These are phyloP conservation scores for Neoascia interrupta DNA, from an alignment of 2,888 invertebrate species.

Conservation along the genomic window DNA sequence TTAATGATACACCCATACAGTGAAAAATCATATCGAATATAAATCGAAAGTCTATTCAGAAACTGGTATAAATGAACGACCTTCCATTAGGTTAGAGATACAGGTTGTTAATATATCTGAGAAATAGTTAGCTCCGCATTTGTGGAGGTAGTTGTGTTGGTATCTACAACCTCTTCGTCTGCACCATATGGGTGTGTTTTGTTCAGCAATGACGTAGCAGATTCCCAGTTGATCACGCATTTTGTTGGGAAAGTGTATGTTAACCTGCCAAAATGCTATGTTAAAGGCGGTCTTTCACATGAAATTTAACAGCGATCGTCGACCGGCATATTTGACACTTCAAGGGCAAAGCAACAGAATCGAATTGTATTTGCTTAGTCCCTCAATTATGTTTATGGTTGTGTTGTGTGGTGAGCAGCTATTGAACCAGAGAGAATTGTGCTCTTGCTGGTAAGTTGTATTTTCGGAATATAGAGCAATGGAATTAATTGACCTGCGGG, in stretches of 20 bases:
- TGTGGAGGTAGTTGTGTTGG: no score
- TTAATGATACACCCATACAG: no score
- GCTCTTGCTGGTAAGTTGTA: not conserved
- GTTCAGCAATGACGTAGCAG: slow-evolving; percentile 31
- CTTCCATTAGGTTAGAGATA: no score
- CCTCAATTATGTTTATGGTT: not conserved
- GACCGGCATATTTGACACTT: slow-evolving; percentile 33
- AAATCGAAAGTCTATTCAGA: no score
- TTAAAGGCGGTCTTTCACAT: not conserved
- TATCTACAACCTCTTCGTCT: no score
- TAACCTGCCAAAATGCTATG: not conserved
- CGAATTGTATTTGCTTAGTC: not conserved
- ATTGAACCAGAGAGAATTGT: not conserved
- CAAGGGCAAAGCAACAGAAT: slow-evolving; percentile 47
- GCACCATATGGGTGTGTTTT: slow-evolving; percentile 38
- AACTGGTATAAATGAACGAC: no score
- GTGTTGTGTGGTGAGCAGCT: not conserved
- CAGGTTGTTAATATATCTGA: no score
- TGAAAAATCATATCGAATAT: no score
- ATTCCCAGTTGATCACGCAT: slow-evolving; percentile 40
- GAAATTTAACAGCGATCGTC: no score
- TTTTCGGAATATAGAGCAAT: slow-evolving; percentile 12
- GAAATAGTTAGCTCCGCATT: no score
- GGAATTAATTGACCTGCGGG: no score
- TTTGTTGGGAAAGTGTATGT: slow-evolving; percentile 6